Conservation (phyloP, 2,113 vertebrate species). For the Toxostoma redivivum region DNA sequence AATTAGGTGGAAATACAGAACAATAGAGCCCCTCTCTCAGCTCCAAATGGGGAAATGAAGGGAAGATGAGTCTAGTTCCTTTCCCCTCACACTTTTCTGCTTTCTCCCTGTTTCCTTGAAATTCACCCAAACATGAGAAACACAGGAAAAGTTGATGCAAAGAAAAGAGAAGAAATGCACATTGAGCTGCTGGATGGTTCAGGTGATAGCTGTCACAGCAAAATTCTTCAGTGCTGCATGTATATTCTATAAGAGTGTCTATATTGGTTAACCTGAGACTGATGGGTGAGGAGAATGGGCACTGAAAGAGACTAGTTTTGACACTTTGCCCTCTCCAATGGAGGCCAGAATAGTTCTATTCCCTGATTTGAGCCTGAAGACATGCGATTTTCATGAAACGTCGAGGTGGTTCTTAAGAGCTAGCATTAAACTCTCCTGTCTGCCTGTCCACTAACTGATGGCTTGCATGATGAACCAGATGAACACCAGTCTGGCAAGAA, state of each 20-base stretch:
- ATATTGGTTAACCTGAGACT: neutral
- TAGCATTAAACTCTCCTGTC: neutral
- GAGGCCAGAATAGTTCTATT: neutral
- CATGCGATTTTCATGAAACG: neutral
- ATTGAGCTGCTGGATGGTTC: neutral
- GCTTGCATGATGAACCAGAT: neutral
- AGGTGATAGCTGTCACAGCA: neutral
- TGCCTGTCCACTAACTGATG: neutral
- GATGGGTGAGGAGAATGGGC: neutral
- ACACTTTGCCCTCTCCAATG: neutral
- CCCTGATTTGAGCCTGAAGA: neutral
- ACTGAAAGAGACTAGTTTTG: neutral
- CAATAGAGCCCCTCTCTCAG: neutral
- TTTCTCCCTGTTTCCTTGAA: neutral
- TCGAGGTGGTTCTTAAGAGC: neutral
- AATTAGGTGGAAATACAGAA: neutral
- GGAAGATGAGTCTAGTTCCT: neutral
- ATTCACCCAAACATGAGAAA: neutral
- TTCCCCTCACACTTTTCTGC: neutral
- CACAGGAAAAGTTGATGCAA: neutral
- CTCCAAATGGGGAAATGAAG: neutral
- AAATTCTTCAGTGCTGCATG: neutral
- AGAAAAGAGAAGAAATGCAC: neutral
- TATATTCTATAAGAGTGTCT: neutral
- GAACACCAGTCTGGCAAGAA: neutral